Conservation (phyloP, 2,888 invertebrate genomes). For the Tipula vernalis region DNA sequence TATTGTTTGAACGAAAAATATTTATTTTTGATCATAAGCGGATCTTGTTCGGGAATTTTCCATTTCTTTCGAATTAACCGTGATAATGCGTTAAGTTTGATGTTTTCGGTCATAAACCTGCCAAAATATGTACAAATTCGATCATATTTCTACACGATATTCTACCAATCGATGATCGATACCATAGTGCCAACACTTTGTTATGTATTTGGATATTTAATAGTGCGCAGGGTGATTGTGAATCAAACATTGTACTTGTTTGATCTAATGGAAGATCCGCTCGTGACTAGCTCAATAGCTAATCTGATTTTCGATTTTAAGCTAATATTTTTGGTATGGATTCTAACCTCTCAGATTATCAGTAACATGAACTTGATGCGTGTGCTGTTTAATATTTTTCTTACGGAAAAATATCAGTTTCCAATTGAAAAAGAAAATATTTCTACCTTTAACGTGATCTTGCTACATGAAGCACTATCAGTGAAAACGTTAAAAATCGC, state of each 20-base stretch:
- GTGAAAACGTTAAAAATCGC: conserved; percentile 44
- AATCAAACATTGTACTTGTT: conserved; percentile 40
- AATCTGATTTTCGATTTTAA: conserved; percentile 22
- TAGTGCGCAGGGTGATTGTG: conserved; percentile 45
- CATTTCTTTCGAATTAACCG: conserved; percentile 28
- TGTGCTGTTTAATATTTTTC: conserved; percentile 52
- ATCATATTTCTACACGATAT: conserved; percentile 40
- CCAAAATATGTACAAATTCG: conserved; percentile 55
- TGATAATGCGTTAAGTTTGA: conserved; percentile 32
- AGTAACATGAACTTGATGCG: conserved; percentile 58
- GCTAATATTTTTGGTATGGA: conserved; percentile 51
- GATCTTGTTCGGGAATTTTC: conserved; percentile 53
- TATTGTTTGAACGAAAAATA: conserved; percentile 53
- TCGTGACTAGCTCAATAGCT: background rate
- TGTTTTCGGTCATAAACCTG: conserved; percentile 59
- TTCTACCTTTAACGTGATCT: conserved; percentile 35
- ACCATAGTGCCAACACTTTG: conserved; percentile 49
- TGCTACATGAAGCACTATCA: conserved; percentile 48
- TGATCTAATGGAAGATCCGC: conserved; percentile 32
- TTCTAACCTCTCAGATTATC: conserved; percentile 54
- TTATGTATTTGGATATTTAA: conserved; percentile 47
- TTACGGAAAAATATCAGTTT: conserved; percentile 58
- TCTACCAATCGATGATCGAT: conserved; percentile 45
- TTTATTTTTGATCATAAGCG: conserved; percentile 52
- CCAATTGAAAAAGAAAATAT: conserved; percentile 37